Conservation (phyloP, 1,140 invertebrate genomes). For the Tyrophagus putrescentiae region DNA sequence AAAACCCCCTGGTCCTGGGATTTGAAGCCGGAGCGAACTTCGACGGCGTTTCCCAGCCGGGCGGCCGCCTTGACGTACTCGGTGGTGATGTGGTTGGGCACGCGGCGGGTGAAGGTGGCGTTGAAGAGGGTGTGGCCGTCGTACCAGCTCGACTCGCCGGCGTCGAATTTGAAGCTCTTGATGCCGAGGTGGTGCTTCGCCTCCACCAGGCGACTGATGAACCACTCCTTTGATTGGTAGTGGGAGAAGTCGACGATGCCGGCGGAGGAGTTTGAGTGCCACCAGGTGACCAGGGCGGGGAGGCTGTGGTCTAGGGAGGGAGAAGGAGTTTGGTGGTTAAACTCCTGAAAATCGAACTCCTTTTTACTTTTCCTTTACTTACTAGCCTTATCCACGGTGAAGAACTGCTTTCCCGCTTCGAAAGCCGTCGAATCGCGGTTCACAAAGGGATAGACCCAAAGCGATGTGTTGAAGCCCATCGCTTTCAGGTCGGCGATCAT, state of each 20-base stretch:
- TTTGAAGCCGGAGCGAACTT: constrained; percentile 49
- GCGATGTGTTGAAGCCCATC: constrained; percentile 52
- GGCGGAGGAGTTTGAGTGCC: constrained; percentile 63
- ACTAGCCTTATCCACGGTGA: constrained; percentile 29
- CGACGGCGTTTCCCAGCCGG: constrained; percentile 49
- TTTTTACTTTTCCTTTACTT: too few relatives aligned
- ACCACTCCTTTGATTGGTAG: constrained; percentile 54
- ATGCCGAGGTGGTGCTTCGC: constrained; percentile 49
- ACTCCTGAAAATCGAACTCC: too few relatives aligned
- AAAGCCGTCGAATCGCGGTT: constrained; percentile 53
- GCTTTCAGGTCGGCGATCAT: constrained; percentile 43
- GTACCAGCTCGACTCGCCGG: constrained; percentile 52
- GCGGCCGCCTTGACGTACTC: constrained; percentile 49
- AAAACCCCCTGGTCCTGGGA: constrained; percentile 64
- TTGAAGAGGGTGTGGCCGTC: constrained; percentile 30
- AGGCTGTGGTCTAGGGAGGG: constrained; percentile 23
- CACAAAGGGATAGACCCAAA: constrained; percentile 82
- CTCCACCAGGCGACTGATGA: constrained; percentile 42
- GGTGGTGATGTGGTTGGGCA: constrained; percentile 46
- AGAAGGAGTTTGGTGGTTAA: too few relatives aligned
- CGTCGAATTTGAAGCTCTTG: constrained; percentile 82
- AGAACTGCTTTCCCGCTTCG: constrained; percentile 28
- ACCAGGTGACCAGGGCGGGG: constrained; percentile 53
- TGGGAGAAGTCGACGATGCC: constrained; percentile 63
- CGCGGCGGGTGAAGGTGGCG: constrained; percentile 32